These are phyloP conservation scores for Ophonus ardosiacus DNA, from an alignment of 2,888 invertebrate genomes.

Conservation along the genomic window DNA sequence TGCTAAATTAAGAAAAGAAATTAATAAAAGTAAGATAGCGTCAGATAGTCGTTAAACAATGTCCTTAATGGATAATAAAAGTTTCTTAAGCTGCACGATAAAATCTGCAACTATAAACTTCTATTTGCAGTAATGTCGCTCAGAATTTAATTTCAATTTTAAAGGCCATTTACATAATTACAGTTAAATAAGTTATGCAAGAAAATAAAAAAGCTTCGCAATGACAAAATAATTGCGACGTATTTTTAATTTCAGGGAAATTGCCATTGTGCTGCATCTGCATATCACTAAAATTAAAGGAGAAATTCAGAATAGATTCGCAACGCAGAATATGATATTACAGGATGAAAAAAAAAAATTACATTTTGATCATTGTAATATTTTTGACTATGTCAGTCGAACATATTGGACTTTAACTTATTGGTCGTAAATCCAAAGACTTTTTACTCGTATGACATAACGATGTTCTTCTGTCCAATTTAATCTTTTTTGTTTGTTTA, in stretches of 20 bases:
- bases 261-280: no score
- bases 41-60: neutral
- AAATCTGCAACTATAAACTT: constrained; percentile 12
- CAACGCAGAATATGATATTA: no score
- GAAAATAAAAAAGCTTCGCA: neutral
- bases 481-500: no score
- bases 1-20: neutral
- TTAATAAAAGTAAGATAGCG: neutral
- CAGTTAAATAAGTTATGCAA: constrained; percentile 21
- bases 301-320: no score
- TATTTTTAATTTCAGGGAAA: constrained; percentile 8
- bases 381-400: no score
- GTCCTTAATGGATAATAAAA: neutral
- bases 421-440: no score
- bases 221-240: constrained; percentile 4
- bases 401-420: no score
- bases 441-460: no score
- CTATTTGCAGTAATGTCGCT: constrained; percentile 21
- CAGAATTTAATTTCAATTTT: constrained; percentile 26
- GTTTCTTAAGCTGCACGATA: constrained; percentile 1
- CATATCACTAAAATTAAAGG: no score
- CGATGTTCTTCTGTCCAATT: no score
- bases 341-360: no score
- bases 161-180: constrained; percentile 23
- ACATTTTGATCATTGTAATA: no score